Conservation (phyloP, 1,140 invertebrate genomes). For the Sminthurinus signatus region DNA sequence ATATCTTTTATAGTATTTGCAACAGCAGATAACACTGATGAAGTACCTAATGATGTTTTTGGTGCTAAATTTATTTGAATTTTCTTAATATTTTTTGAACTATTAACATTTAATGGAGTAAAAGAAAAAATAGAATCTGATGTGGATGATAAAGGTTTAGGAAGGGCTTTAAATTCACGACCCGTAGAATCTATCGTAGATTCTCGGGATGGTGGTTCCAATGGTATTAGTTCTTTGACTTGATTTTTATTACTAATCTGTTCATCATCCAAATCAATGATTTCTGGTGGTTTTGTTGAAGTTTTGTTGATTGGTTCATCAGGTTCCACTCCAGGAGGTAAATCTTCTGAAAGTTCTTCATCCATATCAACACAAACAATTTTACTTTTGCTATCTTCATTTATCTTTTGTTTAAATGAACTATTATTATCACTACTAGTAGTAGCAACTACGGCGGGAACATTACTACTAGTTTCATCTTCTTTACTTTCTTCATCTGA, state of each 20-base stretch:
- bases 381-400: too few relatives aligned
- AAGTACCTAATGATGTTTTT: not conserved
- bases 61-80: conserved; percentile 32
- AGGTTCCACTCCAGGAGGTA: not conserved
- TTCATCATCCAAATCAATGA: conserved; percentile 14
- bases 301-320: not conserved
- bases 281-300: not conserved
- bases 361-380: not conserved
- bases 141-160: too few relatives aligned
- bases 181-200: too few relatives aligned
- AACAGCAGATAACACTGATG: not conserved
- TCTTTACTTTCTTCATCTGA: conserved; percentile 20
- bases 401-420: not conserved
- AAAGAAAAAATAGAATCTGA: not conserved
- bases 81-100: too few relatives aligned
- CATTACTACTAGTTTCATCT: not conserved
- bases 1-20: too few relatives aligned
- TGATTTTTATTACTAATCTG: too few relatives aligned
- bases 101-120: too few relatives aligned
- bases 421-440: not conserved
- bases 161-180: too few relatives aligned
- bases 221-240: too few relatives aligned
- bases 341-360: not conserved
- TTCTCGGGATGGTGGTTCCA: not conserved
- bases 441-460: too few relatives aligned